phyloP scores from a whole-genome alignment of 30 jellyfish, hydroid and myxozoan species.

The Aurelia sp. region DNA sequence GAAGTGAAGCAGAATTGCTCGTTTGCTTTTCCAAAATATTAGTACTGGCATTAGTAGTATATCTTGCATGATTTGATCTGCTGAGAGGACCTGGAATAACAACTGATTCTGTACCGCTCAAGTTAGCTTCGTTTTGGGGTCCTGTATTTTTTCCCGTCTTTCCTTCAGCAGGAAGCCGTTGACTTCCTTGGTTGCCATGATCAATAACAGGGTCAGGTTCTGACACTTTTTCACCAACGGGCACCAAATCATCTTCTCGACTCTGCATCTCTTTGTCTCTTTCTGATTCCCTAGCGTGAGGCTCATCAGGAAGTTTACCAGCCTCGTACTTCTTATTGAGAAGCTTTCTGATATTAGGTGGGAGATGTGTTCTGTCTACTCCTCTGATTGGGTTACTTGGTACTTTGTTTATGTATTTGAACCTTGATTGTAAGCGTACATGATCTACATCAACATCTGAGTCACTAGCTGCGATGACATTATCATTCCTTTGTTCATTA shows the following conservation, averaged over 20 bases:
- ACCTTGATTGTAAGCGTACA: constrained; percentile 38
- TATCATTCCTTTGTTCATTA: background rate
- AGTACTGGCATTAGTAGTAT: no score
- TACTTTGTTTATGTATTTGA: constrained; percentile 34
- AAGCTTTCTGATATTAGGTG: constrained; percentile 34
- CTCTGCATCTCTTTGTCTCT: no score
- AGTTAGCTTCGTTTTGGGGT: no score
- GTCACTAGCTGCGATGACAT: background rate
- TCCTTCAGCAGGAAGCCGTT: no score
- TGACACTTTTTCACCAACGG: no score
- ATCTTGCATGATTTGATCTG: no score
- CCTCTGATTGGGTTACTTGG: constrained; percentile 39
- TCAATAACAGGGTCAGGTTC: no score
- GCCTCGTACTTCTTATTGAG: constrained; percentile 1
- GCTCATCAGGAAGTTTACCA: constrained; percentile 7
- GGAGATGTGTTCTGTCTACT: constrained; percentile 36
- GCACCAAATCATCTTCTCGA: background rate
- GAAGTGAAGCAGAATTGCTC: background rate
- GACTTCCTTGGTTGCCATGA: no score
- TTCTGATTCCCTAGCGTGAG: no score
- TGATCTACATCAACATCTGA: constrained; percentile 27
- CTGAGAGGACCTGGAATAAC: no score
- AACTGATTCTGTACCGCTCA: no score
- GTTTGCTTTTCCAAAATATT: background rate
- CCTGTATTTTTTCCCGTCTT: no score